These are phyloP conservation scores for Phrynocephalus forsythii DNA, from an alignment of 2,797 vertebrate species.

Conservation along the genomic window DNA sequence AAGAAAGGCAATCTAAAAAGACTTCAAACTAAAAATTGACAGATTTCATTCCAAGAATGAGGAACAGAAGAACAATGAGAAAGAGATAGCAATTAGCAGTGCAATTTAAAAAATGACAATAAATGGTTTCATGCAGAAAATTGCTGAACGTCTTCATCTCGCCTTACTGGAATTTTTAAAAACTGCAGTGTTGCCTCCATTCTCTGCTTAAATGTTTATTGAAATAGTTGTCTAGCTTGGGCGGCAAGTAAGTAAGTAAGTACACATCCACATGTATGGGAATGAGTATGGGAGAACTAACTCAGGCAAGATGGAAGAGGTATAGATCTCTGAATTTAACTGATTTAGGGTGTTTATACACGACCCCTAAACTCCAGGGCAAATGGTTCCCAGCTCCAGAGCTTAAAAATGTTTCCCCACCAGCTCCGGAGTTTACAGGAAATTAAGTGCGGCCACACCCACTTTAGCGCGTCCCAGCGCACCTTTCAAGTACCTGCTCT, in stretches of 20 bases:
- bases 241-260: background rate
- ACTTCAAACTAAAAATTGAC: background rate
- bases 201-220: background rate
- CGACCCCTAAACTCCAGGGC: too few relatives aligned
- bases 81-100: background rate
- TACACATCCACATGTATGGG: background rate
- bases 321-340: background rate
- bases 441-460: too few relatives aligned
- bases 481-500: too few relatives aligned
- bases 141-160: background rate
- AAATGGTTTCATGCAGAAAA: background rate
- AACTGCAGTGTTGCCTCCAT: background rate
- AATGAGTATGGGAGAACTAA: background rate
- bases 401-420: too few relatives aligned
- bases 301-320: background rate
- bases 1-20: background rate
- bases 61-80: background rate
- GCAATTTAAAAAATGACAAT: background rate
- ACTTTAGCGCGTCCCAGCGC: too few relatives aligned
- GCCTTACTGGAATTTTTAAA: background rate
- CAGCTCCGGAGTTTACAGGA: too few relatives aligned
- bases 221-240: background rate
- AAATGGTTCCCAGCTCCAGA: too few relatives aligned
- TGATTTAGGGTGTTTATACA: too few relatives aligned
- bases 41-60: background rate